Conservation (phyloP, 1,140 invertebrate species). For the Propsilocerus akamusi region DNA sequence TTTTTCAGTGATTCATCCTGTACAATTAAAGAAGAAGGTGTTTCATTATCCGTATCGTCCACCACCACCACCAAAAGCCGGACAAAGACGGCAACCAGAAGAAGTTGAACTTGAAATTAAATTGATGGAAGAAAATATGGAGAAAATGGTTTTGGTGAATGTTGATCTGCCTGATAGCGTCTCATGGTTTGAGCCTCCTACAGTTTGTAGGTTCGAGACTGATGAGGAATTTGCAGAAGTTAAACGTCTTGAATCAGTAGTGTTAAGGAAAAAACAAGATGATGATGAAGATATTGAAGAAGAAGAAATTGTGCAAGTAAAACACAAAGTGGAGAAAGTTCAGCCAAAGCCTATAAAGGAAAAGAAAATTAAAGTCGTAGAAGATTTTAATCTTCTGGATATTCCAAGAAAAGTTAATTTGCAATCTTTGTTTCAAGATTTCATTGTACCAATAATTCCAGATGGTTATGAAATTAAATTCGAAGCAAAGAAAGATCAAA, state of each 20-base stretch:
- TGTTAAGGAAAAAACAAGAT: slow-evolving; percentile 11
- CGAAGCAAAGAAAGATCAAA: slow-evolving; percentile 10
- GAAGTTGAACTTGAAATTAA: slow-evolving; percentile 64
- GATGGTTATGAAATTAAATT: slow-evolving; percentile 18
- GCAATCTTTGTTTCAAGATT: slow-evolving; percentile 19
- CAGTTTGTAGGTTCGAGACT: slow-evolving; percentile 56
- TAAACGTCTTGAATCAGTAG: slow-evolving; percentile 12
- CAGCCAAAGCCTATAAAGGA: background rate
- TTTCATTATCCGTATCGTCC: slow-evolving; percentile 51
- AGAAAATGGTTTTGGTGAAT: slow-evolving; percentile 46
- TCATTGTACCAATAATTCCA: slow-evolving; percentile 20
- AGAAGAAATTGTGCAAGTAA: slow-evolving; percentile 10
- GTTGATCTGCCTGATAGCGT: slow-evolving; percentile 52
- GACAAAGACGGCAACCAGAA: slow-evolving; percentile 49
- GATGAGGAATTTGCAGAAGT: slow-evolving; percentile 16
- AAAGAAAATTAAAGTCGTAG: slow-evolving; percentile 7
- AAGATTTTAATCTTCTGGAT: slow-evolving; percentile 18
- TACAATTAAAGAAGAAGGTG: slow-evolving; percentile 37
- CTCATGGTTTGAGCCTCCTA: slow-evolving; percentile 66
- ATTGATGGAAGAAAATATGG: slow-evolving; percentile 48
- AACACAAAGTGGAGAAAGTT: background rate
- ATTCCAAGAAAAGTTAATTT: slow-evolving; percentile 20
- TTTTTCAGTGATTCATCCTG: slow-evolving; percentile 41
- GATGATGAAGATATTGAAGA: slow-evolving; percentile 10
- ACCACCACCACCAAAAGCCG: slow-evolving; percentile 39